Evolutionary conservation across 2,888 invertebrate species (phyloP), one percentile per base, ranked within the genome.

Genomic region (Boloria euphrosyne): DNA sequence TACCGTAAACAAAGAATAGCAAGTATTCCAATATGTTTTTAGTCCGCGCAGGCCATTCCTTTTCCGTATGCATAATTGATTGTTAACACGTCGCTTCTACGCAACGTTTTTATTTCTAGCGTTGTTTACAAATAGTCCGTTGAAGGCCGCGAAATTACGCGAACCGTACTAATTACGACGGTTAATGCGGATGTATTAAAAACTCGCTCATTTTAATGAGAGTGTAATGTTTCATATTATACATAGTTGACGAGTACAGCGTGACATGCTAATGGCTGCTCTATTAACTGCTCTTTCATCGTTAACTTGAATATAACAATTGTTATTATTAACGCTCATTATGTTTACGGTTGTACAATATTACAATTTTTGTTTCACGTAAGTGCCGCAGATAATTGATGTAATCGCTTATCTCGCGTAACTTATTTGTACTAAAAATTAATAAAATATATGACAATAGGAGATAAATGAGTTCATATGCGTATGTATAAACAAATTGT

Each of bases 171-270:
- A 87, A 89, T 88, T 85, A 80, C 70, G 69, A 76, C 79, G 77
- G 83, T 82, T 87, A 87, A 89, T 87, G 80, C 87, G 87, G 87
- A 88, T 80, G 83, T 84, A 82, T 81, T 84, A 80, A 80, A 82
- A 78, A 74, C 68, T 63, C 69, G 65, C 73, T 67, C 72, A 73
- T 73, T 74, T 75, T 74, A 80, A 78, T 75, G 70, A 67, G 73
- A 68, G 78, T 78, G 73, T 77, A 74, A 72, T 69, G 71, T 81
- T 80, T 72, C 72, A 70, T 66, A n/a, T n/a, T n/a, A 52, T 13
- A 17, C 1, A 5, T 51, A 52, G 54, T 55, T 66, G 60, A 59
- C 50, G 58, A 27, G 7, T 17, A 31, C 47, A 62, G 46, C 10
- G 51, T 27, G 27, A 67, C 47, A 51, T 13, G 18, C 16, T 54